A percentile compares a stretch with the other conserved stretches of the same genome.
These are phyloP conservation scores for Myotis brandtii DNA, from an alignment of 2,113 vertebrate species.

Conservation along the genomic window DNA sequence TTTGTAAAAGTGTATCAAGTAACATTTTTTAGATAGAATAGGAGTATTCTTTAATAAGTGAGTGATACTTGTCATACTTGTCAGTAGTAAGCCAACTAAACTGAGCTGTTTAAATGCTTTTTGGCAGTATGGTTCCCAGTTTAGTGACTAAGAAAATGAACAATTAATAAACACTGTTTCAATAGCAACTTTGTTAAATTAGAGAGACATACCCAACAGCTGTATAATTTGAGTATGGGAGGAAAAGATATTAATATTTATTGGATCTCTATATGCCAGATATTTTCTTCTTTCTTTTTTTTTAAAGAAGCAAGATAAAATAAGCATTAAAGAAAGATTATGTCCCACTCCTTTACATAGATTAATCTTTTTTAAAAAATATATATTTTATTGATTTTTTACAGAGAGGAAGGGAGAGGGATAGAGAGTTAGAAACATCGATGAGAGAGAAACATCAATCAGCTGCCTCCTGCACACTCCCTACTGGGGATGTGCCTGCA, in stretches of 20 bases:
- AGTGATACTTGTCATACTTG: background rate
- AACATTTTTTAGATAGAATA: slow-evolving; percentile 19
- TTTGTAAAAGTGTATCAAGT: slow-evolving; percentile 39
- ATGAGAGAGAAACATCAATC: no score
- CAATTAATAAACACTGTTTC: background rate
- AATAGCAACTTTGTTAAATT: slow-evolving; percentile 17
- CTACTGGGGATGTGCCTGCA: no score
- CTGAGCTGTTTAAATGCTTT: slow-evolving; percentile 10
- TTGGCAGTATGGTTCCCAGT: background rate
- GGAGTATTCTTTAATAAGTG: background rate
- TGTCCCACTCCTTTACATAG: background rate
- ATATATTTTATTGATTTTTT: no score
- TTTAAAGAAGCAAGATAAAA: background rate
- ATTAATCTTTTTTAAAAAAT: background rate
- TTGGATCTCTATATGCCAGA: background rate
- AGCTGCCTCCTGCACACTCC: no score
- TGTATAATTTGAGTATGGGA: background rate
- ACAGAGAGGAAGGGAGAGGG: no score
- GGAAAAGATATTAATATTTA: slow-evolving; percentile 35
- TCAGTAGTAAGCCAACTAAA: slow-evolving; percentile 43
- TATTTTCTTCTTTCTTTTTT: background rate
- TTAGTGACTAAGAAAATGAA: slow-evolving; percentile 44
- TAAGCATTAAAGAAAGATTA: slow-evolving; percentile 52
- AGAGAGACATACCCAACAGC: background rate
- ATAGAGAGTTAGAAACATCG: no score